Conservation (phyloP, 23 tunicate species). For the Halocynthia aurantium region DNA sequence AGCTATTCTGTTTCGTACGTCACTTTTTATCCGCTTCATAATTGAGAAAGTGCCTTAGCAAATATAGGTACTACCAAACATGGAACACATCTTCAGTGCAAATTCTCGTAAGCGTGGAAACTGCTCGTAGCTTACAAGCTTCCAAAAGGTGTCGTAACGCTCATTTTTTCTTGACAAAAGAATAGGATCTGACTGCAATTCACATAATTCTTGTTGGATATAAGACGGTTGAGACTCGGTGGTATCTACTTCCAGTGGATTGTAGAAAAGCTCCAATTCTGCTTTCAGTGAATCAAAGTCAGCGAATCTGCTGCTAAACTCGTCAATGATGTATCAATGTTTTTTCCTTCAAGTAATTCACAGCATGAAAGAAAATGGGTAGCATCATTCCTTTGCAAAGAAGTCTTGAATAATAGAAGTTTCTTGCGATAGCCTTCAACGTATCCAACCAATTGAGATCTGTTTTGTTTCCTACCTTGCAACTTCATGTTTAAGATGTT, state of each 20-base stretch:
- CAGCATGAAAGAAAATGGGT: neutral
- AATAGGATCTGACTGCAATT: slow-evolving; percentile 34
- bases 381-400: slow-evolving; percentile 17
- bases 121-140: slow-evolving; percentile 12
- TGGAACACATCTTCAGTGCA: too few species aligned
- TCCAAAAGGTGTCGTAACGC: slow-evolving; percentile 25
- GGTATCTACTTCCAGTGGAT: slow-evolving; percentile 14
- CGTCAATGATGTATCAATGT: slow-evolving; percentile 4
- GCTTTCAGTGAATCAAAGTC: slow-evolving; percentile 13
- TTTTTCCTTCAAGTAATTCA: slow-evolving; percentile 16
- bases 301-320: slow-evolving; percentile 2
- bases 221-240: slow-evolving; percentile 16
- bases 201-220: slow-evolving; percentile 17
- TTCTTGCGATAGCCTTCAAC: slow-evolving; percentile 26
- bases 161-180: slow-evolving; percentile 35
- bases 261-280: slow-evolving; percentile 10
- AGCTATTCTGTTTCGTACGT: too few species aligned
- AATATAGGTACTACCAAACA: too few species aligned
- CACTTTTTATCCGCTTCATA: too few species aligned
- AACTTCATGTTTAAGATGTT: slow-evolving; percentile 23
- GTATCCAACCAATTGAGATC: slow-evolving; percentile 20
- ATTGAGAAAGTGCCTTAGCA: too few species aligned
- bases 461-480: slow-evolving; percentile 33
- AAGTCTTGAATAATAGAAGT: neutral
- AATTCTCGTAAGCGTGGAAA: neutral